phyloP scores from a whole-genome alignment of 2,888 invertebrate genomes.

The Omphaloscelis lunosa region DNA sequence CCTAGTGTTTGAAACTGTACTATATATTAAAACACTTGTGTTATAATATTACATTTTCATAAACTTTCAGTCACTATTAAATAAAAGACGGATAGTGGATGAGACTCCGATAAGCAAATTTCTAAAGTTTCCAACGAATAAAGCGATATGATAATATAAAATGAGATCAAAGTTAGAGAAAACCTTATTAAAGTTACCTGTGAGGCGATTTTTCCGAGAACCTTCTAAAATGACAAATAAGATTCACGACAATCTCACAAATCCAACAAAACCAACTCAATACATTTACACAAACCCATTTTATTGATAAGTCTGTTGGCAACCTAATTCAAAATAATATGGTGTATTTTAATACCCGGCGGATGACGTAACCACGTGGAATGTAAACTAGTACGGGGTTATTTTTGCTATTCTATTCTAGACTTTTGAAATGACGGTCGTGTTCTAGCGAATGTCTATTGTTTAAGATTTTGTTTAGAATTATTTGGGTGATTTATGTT shows the following conservation, averaged over 20 bases:
- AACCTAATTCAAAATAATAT: slow-evolving; percentile 85
- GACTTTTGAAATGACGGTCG: slow-evolving; percentile 72
- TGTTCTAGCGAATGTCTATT: slow-evolving; percentile 59
- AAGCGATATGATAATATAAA: no score
- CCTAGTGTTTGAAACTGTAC: no score
- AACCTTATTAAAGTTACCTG: background rate
- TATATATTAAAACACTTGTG: no score
- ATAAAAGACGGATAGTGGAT: no score
- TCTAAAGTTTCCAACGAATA: background rate
- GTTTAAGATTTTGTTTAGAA: slow-evolving; percentile 38
- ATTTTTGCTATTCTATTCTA: slow-evolving; percentile 79
- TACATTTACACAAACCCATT: slow-evolving; percentile 71
- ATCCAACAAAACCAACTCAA: slow-evolving; percentile 24
- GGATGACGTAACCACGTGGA: slow-evolving; percentile 82
- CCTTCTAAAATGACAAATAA: background rate
- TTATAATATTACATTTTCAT: no score
- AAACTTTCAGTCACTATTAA: no score
- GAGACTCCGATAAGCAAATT: no score
- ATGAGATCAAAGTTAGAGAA: background rate
- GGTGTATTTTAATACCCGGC: slow-evolving; percentile 81
- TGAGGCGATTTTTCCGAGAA: no score
- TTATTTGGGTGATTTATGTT: background rate
- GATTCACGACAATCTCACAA: background rate
- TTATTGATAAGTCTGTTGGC: slow-evolving; percentile 85
- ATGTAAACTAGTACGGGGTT: slow-evolving; percentile 81